Percentiles rank a stretch among this genome's conserved stretches.
phyloP scores from a whole-genome alignment of 2,113 vertebrate genomes.

The Melanerpes aurifrons region DNA sequence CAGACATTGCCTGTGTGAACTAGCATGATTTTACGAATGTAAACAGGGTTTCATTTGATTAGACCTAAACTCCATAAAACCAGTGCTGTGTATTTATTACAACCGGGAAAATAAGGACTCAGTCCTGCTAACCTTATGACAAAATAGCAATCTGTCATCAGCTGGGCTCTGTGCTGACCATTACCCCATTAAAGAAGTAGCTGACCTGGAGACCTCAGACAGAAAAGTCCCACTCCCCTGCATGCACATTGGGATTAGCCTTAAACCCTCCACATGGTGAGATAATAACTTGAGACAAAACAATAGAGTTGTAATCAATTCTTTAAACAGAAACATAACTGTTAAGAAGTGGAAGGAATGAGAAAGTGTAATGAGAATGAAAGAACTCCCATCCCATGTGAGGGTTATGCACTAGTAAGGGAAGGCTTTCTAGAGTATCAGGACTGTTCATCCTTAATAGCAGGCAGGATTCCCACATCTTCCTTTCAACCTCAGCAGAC shows the following conservation, averaged over 20 bases:
- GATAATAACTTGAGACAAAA: accelerated
- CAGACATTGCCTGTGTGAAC: neutral
- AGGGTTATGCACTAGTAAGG: neutral
- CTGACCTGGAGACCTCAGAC: neutral
- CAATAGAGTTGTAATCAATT: neutral
- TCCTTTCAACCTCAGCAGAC: neutral
- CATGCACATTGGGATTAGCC: neutral
- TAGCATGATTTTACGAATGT: neutral
- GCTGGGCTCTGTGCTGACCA: neutral
- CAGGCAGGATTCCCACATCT: neutral
- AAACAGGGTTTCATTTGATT: neutral
- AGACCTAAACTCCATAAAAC: neutral
- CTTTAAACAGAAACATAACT: neutral
- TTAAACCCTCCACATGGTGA: neutral
- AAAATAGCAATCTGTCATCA: neutral
- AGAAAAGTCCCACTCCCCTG: neutral
- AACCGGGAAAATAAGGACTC: neutral
- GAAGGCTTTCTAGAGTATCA: neutral
- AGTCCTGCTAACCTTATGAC: neutral
- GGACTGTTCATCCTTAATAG: neutral
- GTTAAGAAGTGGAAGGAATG: neutral
- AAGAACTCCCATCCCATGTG: accelerated
- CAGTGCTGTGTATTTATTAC: neutral
- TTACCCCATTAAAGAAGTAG: neutral
- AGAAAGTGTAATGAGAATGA: neutral